Evolutionary conservation across 2,888 invertebrate species (phyloP), one percentile per base, ranked within the genome.

Genomic region (Halictus quadricinctus): DNA sequence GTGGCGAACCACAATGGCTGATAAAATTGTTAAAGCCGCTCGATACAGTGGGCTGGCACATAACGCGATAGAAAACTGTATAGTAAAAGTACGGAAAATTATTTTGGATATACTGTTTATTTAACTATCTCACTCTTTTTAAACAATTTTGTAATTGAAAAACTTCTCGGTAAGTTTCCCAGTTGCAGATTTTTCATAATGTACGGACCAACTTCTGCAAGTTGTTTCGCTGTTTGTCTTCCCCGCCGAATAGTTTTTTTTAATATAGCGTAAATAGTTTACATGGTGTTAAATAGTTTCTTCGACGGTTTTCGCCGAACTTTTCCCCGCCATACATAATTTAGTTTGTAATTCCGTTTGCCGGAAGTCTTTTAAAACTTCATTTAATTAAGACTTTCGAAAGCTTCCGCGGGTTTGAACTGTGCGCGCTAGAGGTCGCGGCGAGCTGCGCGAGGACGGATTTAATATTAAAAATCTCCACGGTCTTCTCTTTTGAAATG

Each of bases 301-400:
- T 29, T 29, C 13, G 25, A 25, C 1, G n/a, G n/a, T 64, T 18
- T 29, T 64, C 18, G 29, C 29, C 64, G 13, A 66, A 21, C 66
- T 36, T 36, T 36, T 18, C 8, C 8, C 18, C 0, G 8, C 66
- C 36, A 10, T 36, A 66, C 18, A 66, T 36, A 66, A 66, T 66
- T 36, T 36, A 66, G 8, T 66, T 66, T 29, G 66, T 18, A 66
- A 66, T 36, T 36, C 36, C 66, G 36, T 36, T 66, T 7, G 36
- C 36, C 1, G 66, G 18, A 7, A 66, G 66, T 66, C 66, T 36
- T 66, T 36, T 18, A 10, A 36, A 66, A 66, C 66, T 36, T 66
- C 8, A 66, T 36, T 66, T 66, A 66, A 66, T 66, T 66, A 66
- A 66, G 66, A 36, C 66, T 66, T 36, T 36, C 10, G 66, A 36